Base-by-base conservation (phyloP, 2,797 vertebrate species). In the Coccyzus lansbergi region DNA sequence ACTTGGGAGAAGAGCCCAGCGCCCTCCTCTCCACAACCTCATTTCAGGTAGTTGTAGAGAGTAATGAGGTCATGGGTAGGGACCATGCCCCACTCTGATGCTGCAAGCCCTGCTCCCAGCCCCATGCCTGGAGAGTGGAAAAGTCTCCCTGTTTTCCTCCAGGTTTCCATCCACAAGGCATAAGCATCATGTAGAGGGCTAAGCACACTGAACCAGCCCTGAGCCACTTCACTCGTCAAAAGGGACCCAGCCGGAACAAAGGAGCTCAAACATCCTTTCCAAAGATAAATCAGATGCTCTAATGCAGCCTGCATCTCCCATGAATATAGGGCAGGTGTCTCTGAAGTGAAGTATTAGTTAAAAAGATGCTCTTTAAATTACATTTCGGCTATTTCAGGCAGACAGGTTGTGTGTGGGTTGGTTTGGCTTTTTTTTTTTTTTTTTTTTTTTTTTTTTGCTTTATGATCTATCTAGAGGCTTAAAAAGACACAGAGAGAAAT, bases 351-450 rank as follows among this genome's bases (percentile, higher is more conserved):
- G 96, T 90, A 97, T 86, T 96, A 96, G 97, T 96, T 97, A 97
- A 98, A 97, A 97, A 94, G 82, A 95, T 96, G 95, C 97, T 97
- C 93, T 98, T 96, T 97, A 97, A 98, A 97, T 97, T 97, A 97
- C 93, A 95, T 97, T 95, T 94, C 40, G 56, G 94, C 91, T 93
- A 95, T 97, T 97, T 96, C 94, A 94, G 80, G 94, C 93, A 96
- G 96, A 91, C 93, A 94, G 95, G 96, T 93, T 95, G 94, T 79
- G 85, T 94, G 95, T 91, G 95, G 95, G 94, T 92, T 94, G 95
- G 74, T 69, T 44, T 92, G 78, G 49, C 91, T 96, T 97, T n/a
- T 38, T 38, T 38, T 38, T 38, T 38, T 38, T 38, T 38, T 38
- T 38, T n/a, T n/a, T 96, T 97, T n/a, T 38, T 38, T 38, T 38